A percentile compares a stretch with the other conserved stretches of the same genome.
phyloP scores from a whole-genome alignment of 1,140 invertebrate species.

The Drosophila saltans region DNA sequence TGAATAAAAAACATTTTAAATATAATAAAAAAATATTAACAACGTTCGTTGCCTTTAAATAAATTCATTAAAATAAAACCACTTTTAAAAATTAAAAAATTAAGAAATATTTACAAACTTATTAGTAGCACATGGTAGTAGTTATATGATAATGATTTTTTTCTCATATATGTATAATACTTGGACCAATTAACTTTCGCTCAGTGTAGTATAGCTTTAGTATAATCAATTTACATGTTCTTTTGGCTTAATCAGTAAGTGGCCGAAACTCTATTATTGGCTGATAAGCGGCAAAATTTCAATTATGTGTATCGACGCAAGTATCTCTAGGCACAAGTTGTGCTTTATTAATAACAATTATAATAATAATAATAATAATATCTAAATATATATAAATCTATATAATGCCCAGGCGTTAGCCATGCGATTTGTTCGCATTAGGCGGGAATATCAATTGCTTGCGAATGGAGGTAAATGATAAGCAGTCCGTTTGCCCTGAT shows the following conservation, averaged over 20 bases:
- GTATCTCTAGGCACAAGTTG: conserved; percentile 1
- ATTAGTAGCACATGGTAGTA: too few relatives aligned
- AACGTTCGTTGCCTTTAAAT: too few relatives aligned
- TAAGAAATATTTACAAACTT: too few relatives aligned
- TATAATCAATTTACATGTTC: conserved; percentile 1
- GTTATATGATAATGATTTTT: too few relatives aligned
- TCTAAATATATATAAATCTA: conserved; percentile 10
- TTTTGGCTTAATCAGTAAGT: conserved; percentile 5
- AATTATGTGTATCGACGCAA: conserved; percentile 39
- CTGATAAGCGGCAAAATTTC: conserved; percentile 44
- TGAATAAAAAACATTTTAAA: too few relatives aligned
- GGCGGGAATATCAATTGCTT: conserved; percentile 30
- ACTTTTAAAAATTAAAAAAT: too few relatives aligned
- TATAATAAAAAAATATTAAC: too few relatives aligned
- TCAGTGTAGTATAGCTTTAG: not conserved
- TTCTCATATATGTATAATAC: too few relatives aligned
- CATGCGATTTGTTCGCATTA: conserved; percentile 51
- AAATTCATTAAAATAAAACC: too few relatives aligned
- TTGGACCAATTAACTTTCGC: too few relatives aligned
- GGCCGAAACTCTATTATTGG: not conserved
- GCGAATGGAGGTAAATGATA: not conserved
- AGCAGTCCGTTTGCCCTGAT: not conserved
- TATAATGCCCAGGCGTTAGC: conserved; percentile 40
- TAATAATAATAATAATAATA: conserved; percentile 25
- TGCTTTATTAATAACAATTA: conserved; percentile 46